Conservation (phyloP, 2,888 invertebrate genomes). For the Acanthoscelides obtectus region DNA sequence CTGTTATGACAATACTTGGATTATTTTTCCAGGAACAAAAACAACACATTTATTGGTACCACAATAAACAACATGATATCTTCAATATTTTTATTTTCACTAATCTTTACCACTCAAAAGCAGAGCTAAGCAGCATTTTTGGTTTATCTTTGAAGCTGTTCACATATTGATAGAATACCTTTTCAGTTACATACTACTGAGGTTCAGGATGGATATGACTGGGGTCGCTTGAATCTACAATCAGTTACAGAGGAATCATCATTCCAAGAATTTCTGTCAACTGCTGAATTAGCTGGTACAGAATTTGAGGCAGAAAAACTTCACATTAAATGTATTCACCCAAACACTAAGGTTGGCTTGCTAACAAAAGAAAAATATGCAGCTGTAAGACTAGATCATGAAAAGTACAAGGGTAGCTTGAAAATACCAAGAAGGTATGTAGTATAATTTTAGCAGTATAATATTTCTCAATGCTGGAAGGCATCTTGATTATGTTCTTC, state of each 20-base stretch:
- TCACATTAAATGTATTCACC: constrained; percentile 72
- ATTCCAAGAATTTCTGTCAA: constrained; percentile 92
- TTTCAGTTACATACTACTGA: constrained; percentile 78
- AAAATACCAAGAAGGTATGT: constrained; percentile 75
- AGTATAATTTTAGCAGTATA: not conserved
- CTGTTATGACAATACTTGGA: too few relatives aligned
- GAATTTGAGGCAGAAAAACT: constrained; percentile 91
- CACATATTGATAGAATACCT: not conserved
- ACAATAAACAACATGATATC: too few relatives aligned
- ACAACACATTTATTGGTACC: too few relatives aligned
- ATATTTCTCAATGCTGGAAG: too few relatives aligned
- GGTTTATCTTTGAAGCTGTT: too few relatives aligned
- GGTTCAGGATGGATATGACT: constrained; percentile 85
- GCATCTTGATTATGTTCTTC: not conserved
- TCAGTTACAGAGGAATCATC: constrained; percentile 96
- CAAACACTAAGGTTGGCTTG: constrained; percentile 57
- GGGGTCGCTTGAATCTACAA: constrained; percentile 83
- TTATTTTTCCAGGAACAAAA: too few relatives aligned
- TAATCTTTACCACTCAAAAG: too few relatives aligned
- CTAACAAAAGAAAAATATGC: constrained; percentile 56
- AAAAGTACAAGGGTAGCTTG: constrained; percentile 57
- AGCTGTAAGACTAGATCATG: constrained; percentile 52
- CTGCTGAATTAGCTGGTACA: constrained; percentile 89
- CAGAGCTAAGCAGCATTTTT: too few relatives aligned
- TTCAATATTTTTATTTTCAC: too few relatives aligned